A percentile compares a stretch with the other conserved stretches of the same genome.
Evolutionary conservation across 2,113 vertebrate genomes (phyloP).

Genomic region (Syngnathus floridae): DNA sequence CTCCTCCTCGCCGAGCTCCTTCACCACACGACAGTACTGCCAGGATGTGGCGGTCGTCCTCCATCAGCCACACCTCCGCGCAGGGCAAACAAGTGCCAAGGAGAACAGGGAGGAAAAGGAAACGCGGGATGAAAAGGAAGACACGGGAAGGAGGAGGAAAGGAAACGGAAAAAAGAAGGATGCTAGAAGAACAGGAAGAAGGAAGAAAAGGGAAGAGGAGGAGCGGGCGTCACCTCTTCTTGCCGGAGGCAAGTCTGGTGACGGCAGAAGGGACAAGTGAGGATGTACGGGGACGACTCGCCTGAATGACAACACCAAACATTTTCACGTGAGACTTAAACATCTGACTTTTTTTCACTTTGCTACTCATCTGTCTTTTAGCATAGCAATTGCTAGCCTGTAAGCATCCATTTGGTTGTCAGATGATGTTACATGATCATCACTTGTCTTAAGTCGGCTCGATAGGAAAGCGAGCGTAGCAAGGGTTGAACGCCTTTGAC

Average conservation of each 20-base stretch:
- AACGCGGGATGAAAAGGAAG: no score
- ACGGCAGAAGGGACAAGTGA: constrained; percentile 86
- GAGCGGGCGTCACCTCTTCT: constrained; percentile 56
- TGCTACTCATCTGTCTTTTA: no score
- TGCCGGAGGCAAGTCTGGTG: constrained; percentile 71
- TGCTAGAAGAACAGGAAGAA: background rate
- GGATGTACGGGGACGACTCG: constrained; percentile 58
- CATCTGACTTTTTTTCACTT: no score
- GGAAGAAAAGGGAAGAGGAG: background rate
- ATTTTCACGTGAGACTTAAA: no score
- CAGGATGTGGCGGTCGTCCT: constrained; percentile 74
- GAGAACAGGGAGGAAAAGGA: no score
- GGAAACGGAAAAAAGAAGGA: background rate
- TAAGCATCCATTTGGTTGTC: no score
- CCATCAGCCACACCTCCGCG: constrained; percentile 69
- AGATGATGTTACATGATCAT: no score
- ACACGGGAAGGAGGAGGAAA: background rate
- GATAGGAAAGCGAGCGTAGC: no score
- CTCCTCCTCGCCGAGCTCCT: constrained; percentile 45
- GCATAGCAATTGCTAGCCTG: no score
- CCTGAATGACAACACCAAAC: constrained; percentile 29
- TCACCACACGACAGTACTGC: constrained; percentile 69
- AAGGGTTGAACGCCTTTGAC: no score
- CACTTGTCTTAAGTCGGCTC: no score
- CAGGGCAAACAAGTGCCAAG: background rate